These are phyloP conservation scores for Vanessa atalanta DNA, from an alignment of 1,140 invertebrate species.

Conservation along the genomic window DNA sequence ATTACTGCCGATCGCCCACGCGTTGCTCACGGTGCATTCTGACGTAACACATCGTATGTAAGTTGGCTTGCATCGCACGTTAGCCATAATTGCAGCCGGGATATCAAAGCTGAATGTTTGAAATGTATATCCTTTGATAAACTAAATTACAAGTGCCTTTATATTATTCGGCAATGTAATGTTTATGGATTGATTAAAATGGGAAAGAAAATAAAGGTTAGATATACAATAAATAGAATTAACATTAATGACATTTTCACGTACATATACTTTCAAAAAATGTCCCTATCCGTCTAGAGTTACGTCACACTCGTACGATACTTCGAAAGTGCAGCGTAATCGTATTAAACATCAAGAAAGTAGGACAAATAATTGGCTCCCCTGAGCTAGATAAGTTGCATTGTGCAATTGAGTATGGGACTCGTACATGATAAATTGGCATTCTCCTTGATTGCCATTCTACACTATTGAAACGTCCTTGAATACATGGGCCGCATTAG, in stretches of 20 bases:
- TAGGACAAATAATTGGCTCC: slow-evolving; percentile 71
- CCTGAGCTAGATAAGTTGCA: slow-evolving; percentile 72
- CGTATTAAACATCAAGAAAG: slow-evolving; percentile 58
- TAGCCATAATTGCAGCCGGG: slow-evolving; percentile 7
- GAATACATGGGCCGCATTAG: slow-evolving; percentile 52
- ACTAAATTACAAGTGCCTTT: no score
- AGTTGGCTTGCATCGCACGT: slow-evolving; percentile 26
- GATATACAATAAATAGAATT: neutral
- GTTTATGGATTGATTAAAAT: no score
- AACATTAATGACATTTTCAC: neutral
- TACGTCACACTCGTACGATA: slow-evolving; percentile 53
- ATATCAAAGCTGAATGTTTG: neutral
- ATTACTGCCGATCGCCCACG: slow-evolving; percentile 32
- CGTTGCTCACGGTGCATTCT: slow-evolving; percentile 34
- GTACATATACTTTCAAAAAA: neutral
- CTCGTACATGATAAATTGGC: slow-evolving; percentile 58
- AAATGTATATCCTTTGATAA: neutral
- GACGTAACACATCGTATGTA: slow-evolving; percentile 33
- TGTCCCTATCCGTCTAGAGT: slow-evolving; percentile 10
- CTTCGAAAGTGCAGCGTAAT: slow-evolving; percentile 58
- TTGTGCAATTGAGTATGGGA: slow-evolving; percentile 68
- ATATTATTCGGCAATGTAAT: no score
- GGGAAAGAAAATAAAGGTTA: no score
- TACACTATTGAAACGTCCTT: slow-evolving; percentile 74
- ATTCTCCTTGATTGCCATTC: slow-evolving; percentile 54